Percentiles rank a stretch among this genome's conserved stretches.
phyloP scores from a whole-genome alignment of 2,113 vertebrate genomes.

The Ictalurus furcatus region DNA sequence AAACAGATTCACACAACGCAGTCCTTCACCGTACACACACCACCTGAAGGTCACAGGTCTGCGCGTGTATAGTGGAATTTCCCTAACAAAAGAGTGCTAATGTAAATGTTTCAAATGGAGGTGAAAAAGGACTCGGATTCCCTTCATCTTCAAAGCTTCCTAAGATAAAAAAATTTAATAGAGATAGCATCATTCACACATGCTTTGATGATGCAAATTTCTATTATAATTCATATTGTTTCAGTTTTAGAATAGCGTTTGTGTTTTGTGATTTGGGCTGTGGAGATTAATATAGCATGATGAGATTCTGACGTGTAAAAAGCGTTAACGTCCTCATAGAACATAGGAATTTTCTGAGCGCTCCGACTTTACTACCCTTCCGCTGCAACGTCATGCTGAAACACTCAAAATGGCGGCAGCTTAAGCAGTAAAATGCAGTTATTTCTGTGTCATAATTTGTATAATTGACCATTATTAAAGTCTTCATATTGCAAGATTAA shows the following conservation, averaged over 20 bases:
- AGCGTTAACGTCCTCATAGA: too few relatives aligned
- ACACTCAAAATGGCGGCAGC: too few relatives aligned
- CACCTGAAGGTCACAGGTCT: constrained; percentile 17
- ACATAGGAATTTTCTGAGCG: too few relatives aligned
- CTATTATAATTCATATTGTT: neutral
- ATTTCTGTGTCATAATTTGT: too few relatives aligned
- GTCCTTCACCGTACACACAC: neutral
- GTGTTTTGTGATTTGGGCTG: neutral
- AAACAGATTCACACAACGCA: neutral
- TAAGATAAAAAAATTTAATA: neutral
- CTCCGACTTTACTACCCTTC: too few relatives aligned
- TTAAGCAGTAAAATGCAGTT: too few relatives aligned
- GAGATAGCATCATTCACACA: neutral
- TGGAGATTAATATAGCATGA: neutral
- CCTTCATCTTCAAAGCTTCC: constrained; percentile 27
- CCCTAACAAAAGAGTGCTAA: constrained; percentile 15
- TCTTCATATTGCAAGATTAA: too few relatives aligned
- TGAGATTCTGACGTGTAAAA: too few relatives aligned
- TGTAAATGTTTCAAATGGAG: neutral
- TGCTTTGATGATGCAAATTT: constrained; percentile 21
- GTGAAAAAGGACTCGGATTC: neutral
- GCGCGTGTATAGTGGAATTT: constrained; percentile 12
- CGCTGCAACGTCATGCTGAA: too few relatives aligned
- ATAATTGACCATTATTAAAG: too few relatives aligned
- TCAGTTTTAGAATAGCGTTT: neutral